Conservation (phyloP, 1,140 invertebrate genomes). For the Tetragonula clypearis region DNA sequence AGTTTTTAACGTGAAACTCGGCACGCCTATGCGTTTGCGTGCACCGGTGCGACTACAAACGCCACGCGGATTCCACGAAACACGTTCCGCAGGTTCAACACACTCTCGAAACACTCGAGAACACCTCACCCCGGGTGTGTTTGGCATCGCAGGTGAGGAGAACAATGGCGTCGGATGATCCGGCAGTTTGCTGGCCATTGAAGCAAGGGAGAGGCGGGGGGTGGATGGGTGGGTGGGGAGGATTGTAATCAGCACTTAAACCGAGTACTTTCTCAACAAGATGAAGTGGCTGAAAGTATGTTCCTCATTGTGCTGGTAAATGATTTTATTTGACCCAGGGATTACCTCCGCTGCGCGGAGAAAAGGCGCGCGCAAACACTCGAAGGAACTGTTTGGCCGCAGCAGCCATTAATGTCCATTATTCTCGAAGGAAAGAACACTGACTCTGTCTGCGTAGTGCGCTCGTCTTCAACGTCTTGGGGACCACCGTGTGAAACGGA, state of each 20-base stretch:
- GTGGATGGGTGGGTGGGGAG: background rate
- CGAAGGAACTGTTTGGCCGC: constrained; percentile 50
- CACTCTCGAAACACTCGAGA: background rate
- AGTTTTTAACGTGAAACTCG: constrained; percentile 41
- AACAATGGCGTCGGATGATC: constrained; percentile 74
- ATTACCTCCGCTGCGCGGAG: constrained; percentile 66
- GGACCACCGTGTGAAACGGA: background rate
- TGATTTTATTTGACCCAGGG: constrained; percentile 76
- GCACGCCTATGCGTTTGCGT: background rate
- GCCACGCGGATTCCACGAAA: constrained; percentile 18
- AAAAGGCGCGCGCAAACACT: constrained; percentile 64
- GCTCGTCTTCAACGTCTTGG: constrained; percentile 1
- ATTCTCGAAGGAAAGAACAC: constrained; percentile 40
- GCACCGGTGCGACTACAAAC: background rate
- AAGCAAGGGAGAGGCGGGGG: background rate
- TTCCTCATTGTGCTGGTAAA: constrained; percentile 71
- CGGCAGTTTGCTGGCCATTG: constrained; percentile 65
- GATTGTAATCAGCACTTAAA: constrained; percentile 78
- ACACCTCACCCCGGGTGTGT: background rate
- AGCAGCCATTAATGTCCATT: constrained; percentile 58
- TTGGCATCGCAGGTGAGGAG: constrained; percentile 31
- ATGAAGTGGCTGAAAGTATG: constrained; percentile 43
- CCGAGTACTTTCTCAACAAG: constrained; percentile 63
- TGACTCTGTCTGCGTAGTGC: constrained; percentile 28
- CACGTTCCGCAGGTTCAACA: background rate